Evolutionary conservation across 1,140 invertebrate species (phyloP).

Genomic region (Danaus plexippus): DNA sequence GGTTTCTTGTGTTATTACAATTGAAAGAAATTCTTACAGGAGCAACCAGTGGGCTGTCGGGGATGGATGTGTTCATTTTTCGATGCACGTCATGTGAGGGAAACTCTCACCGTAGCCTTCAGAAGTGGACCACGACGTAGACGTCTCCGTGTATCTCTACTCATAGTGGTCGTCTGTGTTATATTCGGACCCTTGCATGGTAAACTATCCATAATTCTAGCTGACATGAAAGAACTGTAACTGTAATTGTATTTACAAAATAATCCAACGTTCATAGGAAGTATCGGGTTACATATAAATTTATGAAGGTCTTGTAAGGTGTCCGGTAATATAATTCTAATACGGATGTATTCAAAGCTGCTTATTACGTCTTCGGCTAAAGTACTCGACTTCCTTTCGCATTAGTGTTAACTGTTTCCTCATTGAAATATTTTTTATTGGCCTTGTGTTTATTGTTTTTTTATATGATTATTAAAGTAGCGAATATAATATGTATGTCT

Average conservation of each 20-base stretch:
- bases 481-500: not conserved
- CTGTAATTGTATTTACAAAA: too few relatives aligned
- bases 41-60: slow-evolving; percentile 51
- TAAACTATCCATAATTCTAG: slow-evolving; percentile 20
- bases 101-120: slow-evolving; percentile 70
- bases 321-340: too few relatives aligned
- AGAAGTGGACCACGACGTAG: slow-evolving; percentile 58
- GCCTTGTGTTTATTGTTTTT: not conserved
- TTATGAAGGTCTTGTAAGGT: too few relatives aligned
- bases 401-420: too few relatives aligned
- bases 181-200: slow-evolving; percentile 70
- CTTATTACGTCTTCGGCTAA: too few relatives aligned
- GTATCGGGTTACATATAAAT: too few relatives aligned
- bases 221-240: too few relatives aligned
- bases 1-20: too few relatives aligned
- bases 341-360: too few relatives aligned
- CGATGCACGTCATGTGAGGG: slow-evolving; percentile 63
- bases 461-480: too few relatives aligned
- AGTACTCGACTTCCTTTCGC: too few relatives aligned
- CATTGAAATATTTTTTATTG: not conserved
- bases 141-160: slow-evolving; percentile 60
- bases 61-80: slow-evolving; percentile 68
- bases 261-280: too few relatives aligned
- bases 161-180: slow-evolving; percentile 69
- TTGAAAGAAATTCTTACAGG: slow-evolving; percentile 25